Evolutionary conservation across 2,113 vertebrate species (phyloP).

Genomic region (Falco punctatus): DNA sequence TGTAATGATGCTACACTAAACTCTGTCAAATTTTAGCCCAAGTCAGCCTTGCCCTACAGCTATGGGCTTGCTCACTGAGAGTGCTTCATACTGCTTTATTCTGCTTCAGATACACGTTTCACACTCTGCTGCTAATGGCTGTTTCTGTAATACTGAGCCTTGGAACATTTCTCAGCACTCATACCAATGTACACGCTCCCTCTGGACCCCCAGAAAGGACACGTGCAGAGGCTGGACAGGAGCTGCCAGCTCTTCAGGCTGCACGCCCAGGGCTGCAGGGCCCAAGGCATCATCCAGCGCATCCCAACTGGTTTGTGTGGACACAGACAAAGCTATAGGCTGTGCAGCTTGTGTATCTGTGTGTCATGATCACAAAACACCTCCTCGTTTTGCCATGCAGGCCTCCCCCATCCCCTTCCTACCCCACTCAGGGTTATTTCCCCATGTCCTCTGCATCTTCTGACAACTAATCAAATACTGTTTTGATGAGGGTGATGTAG

Average conservation of each 20-base stretch:
- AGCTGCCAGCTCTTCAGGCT: background rate
- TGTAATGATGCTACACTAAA: background rate
- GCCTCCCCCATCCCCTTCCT: background rate
- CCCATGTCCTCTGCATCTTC: background rate
- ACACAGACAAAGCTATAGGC: fast-evolving
- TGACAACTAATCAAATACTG: background rate
- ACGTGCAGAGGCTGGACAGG: background rate
- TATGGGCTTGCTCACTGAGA: background rate
- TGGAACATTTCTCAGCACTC: background rate
- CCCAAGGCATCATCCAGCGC: fast-evolving
- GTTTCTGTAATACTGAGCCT: background rate
- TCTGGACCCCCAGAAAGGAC: background rate
- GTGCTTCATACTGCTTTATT: background rate
- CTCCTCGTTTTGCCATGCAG: background rate
- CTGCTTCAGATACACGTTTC: background rate
- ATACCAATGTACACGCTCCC: fast-evolving
- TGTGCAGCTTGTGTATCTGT: background rate
- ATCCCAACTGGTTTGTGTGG: background rate
- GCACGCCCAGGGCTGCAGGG: background rate
- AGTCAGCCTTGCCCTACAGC: slow-evolving; percentile 20
- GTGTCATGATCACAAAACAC: background rate
- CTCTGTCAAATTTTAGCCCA: background rate
- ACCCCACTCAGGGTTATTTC: background rate
- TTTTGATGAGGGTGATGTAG: background rate
- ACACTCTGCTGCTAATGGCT: background rate